Percentiles rank a stretch among this genome's conserved stretches.
phyloP scores from a whole-genome alignment of 2,113 vertebrate genomes.

The Chionodraco myersi region DNA sequence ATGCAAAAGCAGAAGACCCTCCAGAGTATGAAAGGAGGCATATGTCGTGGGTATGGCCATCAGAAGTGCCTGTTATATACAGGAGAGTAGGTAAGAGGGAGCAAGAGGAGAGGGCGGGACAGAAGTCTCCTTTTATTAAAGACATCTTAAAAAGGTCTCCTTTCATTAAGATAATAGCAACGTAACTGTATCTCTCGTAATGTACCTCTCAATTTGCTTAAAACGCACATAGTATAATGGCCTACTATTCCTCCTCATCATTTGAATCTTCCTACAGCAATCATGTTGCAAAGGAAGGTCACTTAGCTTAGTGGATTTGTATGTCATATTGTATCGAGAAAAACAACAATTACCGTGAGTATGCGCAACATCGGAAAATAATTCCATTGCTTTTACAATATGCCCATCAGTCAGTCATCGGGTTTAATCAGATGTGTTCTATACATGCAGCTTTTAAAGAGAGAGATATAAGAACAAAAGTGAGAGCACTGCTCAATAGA shows the following conservation, averaged over 20 bases:
- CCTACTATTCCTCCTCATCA: not conserved
- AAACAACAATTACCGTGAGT: too few species aligned
- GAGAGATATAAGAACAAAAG: conserved; percentile 71
- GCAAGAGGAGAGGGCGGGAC: conserved; percentile 49
- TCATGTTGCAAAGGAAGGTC: not conserved
- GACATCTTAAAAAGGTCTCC: conserved; percentile 13
- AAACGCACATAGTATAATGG: not conserved
- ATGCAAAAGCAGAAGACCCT: conserved; percentile 83
- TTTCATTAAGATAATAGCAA: not conserved
- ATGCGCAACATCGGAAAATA: not conserved
- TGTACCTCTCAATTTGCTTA: not conserved
- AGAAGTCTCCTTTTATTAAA: conserved; percentile 40
- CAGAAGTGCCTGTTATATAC: conserved; percentile 73
- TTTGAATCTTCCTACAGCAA: not conserved
- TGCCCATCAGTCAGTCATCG: not conserved
- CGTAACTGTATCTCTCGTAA: not conserved
- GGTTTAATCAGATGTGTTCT: conserved; percentile 11
- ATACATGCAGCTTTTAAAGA: conserved; percentile 42
- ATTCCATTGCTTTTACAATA: conserved; percentile 18
- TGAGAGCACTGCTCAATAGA: conserved; percentile 68
- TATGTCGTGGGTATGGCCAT: conserved; percentile 79
- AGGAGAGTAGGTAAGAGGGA: conserved; percentile 64
- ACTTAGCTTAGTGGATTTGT: not conserved
- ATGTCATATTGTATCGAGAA: not conserved
- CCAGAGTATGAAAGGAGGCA: conserved; percentile 82